Evolutionary conservation across 2,888 invertebrate genomes (phyloP).

Genomic region (Aphidoletes aphidimyza): DNA sequence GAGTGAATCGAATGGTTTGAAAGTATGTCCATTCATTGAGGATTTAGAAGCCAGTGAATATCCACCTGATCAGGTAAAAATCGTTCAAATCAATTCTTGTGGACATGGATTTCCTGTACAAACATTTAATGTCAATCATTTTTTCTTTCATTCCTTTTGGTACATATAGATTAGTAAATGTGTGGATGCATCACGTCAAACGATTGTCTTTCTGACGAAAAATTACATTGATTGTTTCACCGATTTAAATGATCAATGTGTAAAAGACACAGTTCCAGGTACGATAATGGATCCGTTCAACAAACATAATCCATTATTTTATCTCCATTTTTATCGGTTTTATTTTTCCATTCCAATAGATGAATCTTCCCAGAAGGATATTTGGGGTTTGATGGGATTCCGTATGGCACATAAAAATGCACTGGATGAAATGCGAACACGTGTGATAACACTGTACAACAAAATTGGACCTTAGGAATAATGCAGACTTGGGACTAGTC

Average conservation of each 20-base stretch:
- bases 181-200: constrained; percentile 75
- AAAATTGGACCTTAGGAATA: too few relatives aligned
- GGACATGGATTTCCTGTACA: too few relatives aligned
- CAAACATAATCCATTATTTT: background rate
- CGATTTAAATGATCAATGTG: background rate
- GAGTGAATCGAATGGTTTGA: constrained; percentile 71
- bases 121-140: background rate
- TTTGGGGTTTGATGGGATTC: constrained; percentile 82
- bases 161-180: constrained; percentile 73
- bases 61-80: too few relatives aligned
- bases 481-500: too few relatives aligned
- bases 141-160: background rate
- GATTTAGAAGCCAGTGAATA: too few relatives aligned
- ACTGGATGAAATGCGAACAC: constrained; percentile 73
- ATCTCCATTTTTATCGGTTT: too few relatives aligned
- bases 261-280: background rate
- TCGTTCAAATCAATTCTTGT: too few relatives aligned
- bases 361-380: constrained; percentile 58
- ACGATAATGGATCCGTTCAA: background rate
- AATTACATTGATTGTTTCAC: constrained; percentile 74
- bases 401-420: constrained; percentile 77
- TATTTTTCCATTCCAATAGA: too few relatives aligned
- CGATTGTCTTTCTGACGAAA: constrained; percentile 76
- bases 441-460: too few relatives aligned
- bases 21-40: constrained; percentile 79